Evolutionary conservation across 2,888 invertebrate species (phyloP), one percentile per base, ranked within the genome.

Genomic region (Plebejus anna): DNA sequence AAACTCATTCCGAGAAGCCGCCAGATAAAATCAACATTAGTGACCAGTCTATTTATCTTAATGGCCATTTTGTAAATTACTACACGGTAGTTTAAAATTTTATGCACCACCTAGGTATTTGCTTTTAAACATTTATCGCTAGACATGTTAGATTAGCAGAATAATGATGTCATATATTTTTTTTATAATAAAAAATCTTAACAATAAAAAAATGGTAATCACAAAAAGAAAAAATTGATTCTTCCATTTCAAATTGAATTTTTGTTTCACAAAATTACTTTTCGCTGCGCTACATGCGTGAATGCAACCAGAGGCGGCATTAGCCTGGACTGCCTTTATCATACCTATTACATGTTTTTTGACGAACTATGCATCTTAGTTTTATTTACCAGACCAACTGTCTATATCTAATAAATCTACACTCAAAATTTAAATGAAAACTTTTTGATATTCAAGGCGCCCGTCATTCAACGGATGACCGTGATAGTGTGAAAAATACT

Each of bases 21-120:
- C 32, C 13, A 36, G 66, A 66, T 66, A 66, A 66, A 32, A 66
- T 66, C 66, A 66, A 66, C 66, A 32, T 66, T 66, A 66, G 66
- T 36, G 66, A 32, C 66, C 66, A 36, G 66, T 66, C 66, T 36
- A 36, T 36, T 66, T 66, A 32, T 66, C 66, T 66, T 66, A 66
- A 66, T 66, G 66, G 66, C 13, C 4, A 66, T 36, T 32, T 32
- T 66, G 66, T 66, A 13, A 66, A 66, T 66, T 36, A 66, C 66
- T 36, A 66, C 66, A 66, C 13, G 66, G 66, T 36, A 66, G 66
- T 66, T 32, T 22, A 3, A 66, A 22, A 66, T 22, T 32, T 4
- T 7, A 59, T 55, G 16, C 55, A 16, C 16, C 4, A 32, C 11
- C 22, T 66, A 22, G 22, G 22, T 22, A 66, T 66, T 66, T 66